Base-by-base conservation (phyloP, 2,797 vertebrate genomes). In the Anas bernieri region DNA sequence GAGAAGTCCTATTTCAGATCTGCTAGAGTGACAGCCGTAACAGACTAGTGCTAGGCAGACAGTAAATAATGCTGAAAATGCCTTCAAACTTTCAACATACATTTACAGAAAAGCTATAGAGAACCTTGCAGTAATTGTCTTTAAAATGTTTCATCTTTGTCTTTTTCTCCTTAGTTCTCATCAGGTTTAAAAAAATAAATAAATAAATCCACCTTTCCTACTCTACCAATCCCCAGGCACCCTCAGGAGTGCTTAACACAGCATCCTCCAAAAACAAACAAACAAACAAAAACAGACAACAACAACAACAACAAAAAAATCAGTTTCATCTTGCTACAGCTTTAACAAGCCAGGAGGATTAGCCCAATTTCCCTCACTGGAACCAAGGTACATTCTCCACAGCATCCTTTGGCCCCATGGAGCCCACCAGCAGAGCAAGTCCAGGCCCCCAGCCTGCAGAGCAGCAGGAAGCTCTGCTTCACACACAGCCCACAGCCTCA, bases 1-100 rank as follows among this genome's bases (percentile, higher is more conserved):
- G 88, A 95, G 70, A 70, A 96, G 94, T 95, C 90, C 61, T 96
- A 97, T 97, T 97, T 98, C 96, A 97, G 96, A 93, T 91, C 91
- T 59, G 66, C 59, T 68, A 92, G 94, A 97, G 46, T 95, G 96
- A 97, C 97, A 98, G 93, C 92, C 95, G 62, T 72, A 97, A 87
- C 95, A 94, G 39, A 90, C 88, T n/a, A 61, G 61, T 87, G 77
- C 90, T 96, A 95, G 81, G 63, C 76, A 93, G 93, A 93, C 83
- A 96, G 94, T 96, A 97, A 97, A 97, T 96, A 97, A 97, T 18
- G 81, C 4, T 45, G 72, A 88, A 92, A 96, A 69, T 73, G 79
- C 68, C 83, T 92, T 83, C 76, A 93, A 92, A 81, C 73, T 81
- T 93, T 92, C 73, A 90, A 74, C 2, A 33, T 58, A 74, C 8